Base-by-base conservation (phyloP, 1,140 invertebrate genomes). In the Batillaria attramentaria region DNA sequence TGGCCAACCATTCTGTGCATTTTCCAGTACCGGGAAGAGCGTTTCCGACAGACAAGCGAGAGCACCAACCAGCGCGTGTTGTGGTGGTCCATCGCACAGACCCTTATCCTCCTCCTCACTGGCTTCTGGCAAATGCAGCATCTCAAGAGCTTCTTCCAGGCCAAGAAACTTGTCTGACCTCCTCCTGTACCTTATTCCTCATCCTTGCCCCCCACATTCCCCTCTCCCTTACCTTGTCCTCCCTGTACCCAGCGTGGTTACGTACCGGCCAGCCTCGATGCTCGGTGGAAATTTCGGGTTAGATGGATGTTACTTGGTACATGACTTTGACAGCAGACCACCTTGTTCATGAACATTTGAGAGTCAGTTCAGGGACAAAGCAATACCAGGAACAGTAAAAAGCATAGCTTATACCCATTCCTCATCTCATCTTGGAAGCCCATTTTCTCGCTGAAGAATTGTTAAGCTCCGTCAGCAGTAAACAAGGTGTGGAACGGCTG, bases 101-200 rank as follows among this genome's bases (percentile, higher is more conserved):
- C 97, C 6, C 92, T 94, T 31, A 95, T 99, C 70, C 93, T 99
- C 13, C 89, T 99, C 0, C 90, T 93, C 10, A 99, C 99, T 94
- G 98, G 98, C 31, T 95, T 97, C 65, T 99, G 98, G 98, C 99
- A 99, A 92, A 99, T 99, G 97, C 94, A 94, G 88, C 98, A 99
- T 94, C 93, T 99, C 54, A 99, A 99, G 93, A 97, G 96, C 85
- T 99, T 99, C 93, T 99, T 99, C 89, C 98, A 99, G 93, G 98
- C 98, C 24, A 99, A 99, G 91, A 99, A 99, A 94, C 93, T 99
- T 87, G 98, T 99, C 66, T 99, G 95, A 94, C 28, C 50, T 33
- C 43, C 39, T 1, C 57, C 39, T 54, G 70, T 13, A 0, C 24
- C 43, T 46, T 24, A 18, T 28, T 33, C 41, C 42, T 72, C n/a